Base-by-base conservation (phyloP, 2,797 vertebrate species). In the Astyanax mexicanus region DNA sequence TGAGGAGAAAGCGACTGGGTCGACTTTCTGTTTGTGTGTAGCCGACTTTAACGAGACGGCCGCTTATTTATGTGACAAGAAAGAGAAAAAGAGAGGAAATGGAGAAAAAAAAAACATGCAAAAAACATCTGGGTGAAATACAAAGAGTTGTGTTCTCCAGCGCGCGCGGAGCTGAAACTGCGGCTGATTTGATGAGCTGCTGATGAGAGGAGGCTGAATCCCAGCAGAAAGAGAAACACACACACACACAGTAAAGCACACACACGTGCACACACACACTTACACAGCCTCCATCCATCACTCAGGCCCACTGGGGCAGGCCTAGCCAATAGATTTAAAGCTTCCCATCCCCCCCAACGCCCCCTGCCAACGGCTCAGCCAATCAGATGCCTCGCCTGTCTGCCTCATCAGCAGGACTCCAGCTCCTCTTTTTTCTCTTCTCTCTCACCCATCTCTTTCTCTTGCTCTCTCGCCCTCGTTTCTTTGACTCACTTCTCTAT, bases 301-400 rank as follows among this genome's bases (percentile, higher is more conserved):
- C 83, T 82, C 79, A 78, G 83, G 84, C 47, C 80, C 82, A 72
- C 11, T 3, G 42, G 78, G 79, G 52, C 65, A 70, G 17, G 38
- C 72, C 70, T 81, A 85, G 83, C 92, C 92, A 94, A 93, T 91
- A 84, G 84, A 67, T 51, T 74, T 4, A 0, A 47, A 29, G 78
- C 25, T 75, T 45, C 87, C 65, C 84, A 81, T 84, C 86, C 87
- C 83, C 83, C 84, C 90, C 67, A 76, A 64, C 66, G 23, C 84
- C 83, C 84, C 85, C 78, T 89, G 85, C 87, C 86, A 88, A 90
- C 83, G 82, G 72, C 85, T 89, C 82, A 70, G 84, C 87, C 92
- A 91, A 85, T 90, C 90, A 87, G 88, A 72, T 47, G 82, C 79
- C 77, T 81, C 75, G 71, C 85, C 88, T 84, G 84, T 85, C 80